These are phyloP conservation scores for Luffia ferchaultella DNA, from an alignment of 2,888 invertebrate species.

Conservation along the genomic window DNA sequence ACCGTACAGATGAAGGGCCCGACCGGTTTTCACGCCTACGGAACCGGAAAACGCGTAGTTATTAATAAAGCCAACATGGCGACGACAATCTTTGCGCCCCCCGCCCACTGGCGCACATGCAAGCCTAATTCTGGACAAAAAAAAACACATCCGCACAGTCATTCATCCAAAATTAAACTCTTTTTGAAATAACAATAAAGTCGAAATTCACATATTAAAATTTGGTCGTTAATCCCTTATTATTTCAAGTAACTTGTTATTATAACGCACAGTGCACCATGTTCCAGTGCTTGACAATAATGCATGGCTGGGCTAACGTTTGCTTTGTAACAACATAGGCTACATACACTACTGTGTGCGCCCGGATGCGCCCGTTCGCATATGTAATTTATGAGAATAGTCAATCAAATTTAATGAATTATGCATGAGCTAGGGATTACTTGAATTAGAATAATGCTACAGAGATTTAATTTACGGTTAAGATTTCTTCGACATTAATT, in stretches of 20 bases:
- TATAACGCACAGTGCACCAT: conserved; percentile 18
- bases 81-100: conserved; percentile 5
- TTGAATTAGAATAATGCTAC: conserved; percentile 12
- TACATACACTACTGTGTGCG: neutral
- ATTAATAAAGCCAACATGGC: conserved; percentile 48
- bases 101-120: conserved; percentile 13
- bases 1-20: conserved; percentile 12
- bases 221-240: neutral
- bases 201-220: neutral
- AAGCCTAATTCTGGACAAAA: neutral
- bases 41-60: conserved; percentile 41
- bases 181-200: neutral
- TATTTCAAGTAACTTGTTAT: neutral
- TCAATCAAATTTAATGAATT: conserved; percentile 53
- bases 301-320: conserved; percentile 64
- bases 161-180: neutral
- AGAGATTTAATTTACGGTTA: too few relatives aligned
- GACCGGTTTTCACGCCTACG: conserved; percentile 22
- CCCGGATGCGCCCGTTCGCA: conserved; percentile 43
- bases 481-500: too few relatives aligned
- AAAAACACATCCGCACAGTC: neutral
- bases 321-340: conserved; percentile 37
- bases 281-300: conserved; percentile 61
- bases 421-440: conserved; percentile 40
- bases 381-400: conserved; percentile 26